Evolutionary conservation across 2,113 vertebrate species (phyloP), one percentile per base, ranked within the genome.

Genomic region (Nesospiza acunhae): DNA sequence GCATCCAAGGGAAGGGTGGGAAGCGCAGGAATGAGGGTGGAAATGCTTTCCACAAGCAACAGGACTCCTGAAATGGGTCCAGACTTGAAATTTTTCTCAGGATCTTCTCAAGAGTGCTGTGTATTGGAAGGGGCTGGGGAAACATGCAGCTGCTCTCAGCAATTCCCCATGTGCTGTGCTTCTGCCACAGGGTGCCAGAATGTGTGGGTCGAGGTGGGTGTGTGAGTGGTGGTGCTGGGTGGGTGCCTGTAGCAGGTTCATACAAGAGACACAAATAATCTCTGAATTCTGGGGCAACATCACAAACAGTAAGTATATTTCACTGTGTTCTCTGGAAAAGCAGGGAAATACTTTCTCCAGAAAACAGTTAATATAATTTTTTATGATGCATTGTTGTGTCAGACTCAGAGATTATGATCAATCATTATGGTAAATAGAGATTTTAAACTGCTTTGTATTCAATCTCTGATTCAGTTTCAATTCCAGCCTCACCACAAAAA

Each of bases 31-130:
- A 85, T 37, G 31, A 1, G 1, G 50, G 16, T 63, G 35, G 64
- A 59, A 94, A 62, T 9, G 50, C 50, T 64, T 94, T 73, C 46
- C 60, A 59, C 24, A 64, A 78, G 50, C 84, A 70, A n/a, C 6
- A 3, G 53, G 84, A 85, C 47, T 89, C 58, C 82, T 90, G 95
- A 94, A 82, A 93, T 5, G 2, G 28, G 10, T 91, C 82, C 74
- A 91, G 62, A 39, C 27, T 91, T 4, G 0, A 64, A 52, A 13
- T 79, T 75, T 82, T 52, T 56, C 78, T 90, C 39, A 21, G 52
- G 59, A 92, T 44, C 83, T 75, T 18, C 60, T 9, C 31, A 21
- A 52, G 49, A 79, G 41, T 37, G 56, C 72, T 64, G 64, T 78
- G 49, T 46, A 59, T 59, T 56, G 60, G 13, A 68, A 90, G 46